Evolutionary conservation across 2,113 vertebrate genomes (phyloP), one percentile per base, ranked within the genome.

Genomic region (Uropsilus gracilis): DNA sequence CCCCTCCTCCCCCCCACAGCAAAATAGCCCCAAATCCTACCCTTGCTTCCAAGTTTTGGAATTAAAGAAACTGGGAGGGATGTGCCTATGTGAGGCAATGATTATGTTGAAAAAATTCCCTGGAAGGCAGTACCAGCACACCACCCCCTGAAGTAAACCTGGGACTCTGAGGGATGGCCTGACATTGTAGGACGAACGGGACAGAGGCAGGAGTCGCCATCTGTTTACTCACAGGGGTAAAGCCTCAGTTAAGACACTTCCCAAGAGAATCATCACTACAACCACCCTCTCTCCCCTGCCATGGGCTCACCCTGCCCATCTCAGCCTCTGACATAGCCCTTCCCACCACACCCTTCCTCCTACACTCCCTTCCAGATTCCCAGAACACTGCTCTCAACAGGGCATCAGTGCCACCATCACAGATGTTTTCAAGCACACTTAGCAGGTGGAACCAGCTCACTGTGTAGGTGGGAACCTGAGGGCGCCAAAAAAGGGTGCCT

Each of bases 271-370:
- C 50, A 53, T 53, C 50, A 14, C 12, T 72, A 20, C 63, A 2
- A 30, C 53, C 24, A 11, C 26, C 59, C 50, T 18, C 20, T 55
- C 20, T 55, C 20, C 53, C 22, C 22, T 55, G 53, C 53, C 18
- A 6, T n/a, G 48, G 57, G 0, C 2, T 12, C 26, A 11, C 2
- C n/a, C 68, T 32, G 24, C 32, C 0, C 1, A 3, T 22, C 76
- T 55, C 11, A 30, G 57, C 24, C 46, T 73, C 24, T 22, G 17
- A 24, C 37, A 12, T 1, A 24, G 32, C 71, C 64, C 55, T 42
- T 22, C 37, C 55, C 0, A 0, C 12, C 5, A 8, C 39, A 0
- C 39, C 50, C 2, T 44, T 34, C 64, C 64, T 83, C 66, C 69
- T n/a, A 30, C 34, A 42, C 8, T 24, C 24, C 0, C 2, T 20